These are phyloP conservation scores for Grantiella picta DNA, from an alignment of 2,113 vertebrate species.

Conservation along the genomic window DNA sequence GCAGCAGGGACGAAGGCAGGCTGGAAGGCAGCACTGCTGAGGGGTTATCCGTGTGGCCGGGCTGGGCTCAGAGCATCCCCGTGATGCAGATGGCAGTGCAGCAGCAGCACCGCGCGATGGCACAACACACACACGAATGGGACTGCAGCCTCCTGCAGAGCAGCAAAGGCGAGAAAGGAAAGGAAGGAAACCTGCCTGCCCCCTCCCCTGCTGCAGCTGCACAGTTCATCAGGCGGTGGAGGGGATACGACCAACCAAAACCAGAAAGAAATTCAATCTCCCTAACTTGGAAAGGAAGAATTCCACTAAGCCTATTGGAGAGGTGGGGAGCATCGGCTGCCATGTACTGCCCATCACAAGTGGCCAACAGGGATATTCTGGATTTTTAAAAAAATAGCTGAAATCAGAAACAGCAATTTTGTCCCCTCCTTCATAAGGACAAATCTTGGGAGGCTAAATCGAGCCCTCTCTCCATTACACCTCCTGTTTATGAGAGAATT, in stretches of 20 bases:
- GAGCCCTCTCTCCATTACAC: neutral
- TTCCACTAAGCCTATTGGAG: neutral
- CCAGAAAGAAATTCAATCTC: neutral
- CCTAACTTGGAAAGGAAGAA: neutral
- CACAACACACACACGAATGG: neutral
- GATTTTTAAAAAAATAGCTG: neutral
- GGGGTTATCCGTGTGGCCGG: neutral
- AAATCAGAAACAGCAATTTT: neutral
- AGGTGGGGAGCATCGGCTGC: neutral
- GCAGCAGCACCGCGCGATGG: slow-evolving; percentile 22
- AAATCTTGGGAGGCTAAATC: neutral
- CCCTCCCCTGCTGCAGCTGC: neutral
- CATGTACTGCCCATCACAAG: neutral
- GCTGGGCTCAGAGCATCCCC: accelerated
- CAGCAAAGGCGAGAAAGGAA: neutral
- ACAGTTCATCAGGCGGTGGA: neutral
- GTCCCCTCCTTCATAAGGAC: neutral
- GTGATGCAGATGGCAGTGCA: neutral
- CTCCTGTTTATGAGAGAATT: neutral
- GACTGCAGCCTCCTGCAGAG: neutral
- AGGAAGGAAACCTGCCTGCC: accelerated
- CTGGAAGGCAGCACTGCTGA: accelerated
- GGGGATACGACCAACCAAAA: neutral
- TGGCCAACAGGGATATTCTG: neutral
- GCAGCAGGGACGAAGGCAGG: neutral